These are phyloP conservation scores for Dolichopus griseipennis DNA, from an alignment of 2,888 invertebrate species.

Conservation along the genomic window DNA sequence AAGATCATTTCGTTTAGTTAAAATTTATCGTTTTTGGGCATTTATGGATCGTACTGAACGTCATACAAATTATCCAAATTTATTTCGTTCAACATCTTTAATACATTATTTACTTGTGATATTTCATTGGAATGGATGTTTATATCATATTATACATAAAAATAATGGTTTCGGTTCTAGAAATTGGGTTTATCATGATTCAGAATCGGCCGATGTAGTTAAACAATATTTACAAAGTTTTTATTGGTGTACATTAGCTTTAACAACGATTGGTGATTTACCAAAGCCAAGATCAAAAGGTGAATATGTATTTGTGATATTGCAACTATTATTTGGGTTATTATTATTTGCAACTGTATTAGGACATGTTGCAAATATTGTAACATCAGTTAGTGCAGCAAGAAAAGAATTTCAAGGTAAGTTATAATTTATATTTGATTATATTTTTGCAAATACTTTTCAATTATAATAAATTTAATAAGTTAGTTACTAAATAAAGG, in stretches of 20 bases:
- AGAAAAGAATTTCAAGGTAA: slow-evolving; percentile 97
- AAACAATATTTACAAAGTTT: slow-evolving; percentile 95
- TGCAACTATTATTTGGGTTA: slow-evolving; percentile 87
- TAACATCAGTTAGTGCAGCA: slow-evolving; percentile 93
- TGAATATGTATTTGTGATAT: slow-evolving; percentile 91
- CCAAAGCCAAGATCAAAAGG: slow-evolving; percentile 87
- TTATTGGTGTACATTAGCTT: slow-evolving; percentile 94
- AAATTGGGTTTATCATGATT: slow-evolving; percentile 84
- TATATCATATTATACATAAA: slow-evolving; percentile 94
- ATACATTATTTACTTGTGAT: slow-evolving; percentile 95
- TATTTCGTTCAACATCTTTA: slow-evolving; percentile 83
- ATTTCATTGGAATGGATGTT: slow-evolving; percentile 99
- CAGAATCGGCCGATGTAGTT: slow-evolving; percentile 79
- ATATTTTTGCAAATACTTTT: too few relatives aligned
- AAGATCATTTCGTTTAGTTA: slow-evolving; percentile 90
- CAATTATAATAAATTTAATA: too few relatives aligned
- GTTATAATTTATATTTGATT: slow-evolving; percentile 21
- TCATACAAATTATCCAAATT: slow-evolving; percentile 97
- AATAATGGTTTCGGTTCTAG: slow-evolving; percentile 90
- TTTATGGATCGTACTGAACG: slow-evolving; percentile 97
- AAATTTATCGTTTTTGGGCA: slow-evolving; percentile 97
- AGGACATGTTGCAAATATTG: slow-evolving; percentile 96
- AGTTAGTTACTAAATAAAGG: too few relatives aligned
- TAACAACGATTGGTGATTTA: slow-evolving; percentile 90
- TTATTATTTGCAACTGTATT: slow-evolving; percentile 92